A percentile compares a stretch with the other conserved stretches of the same genome.
These are phyloP conservation scores for Tachycineta bicolor DNA, from an alignment of 2,113 vertebrate genomes.

Conservation along the genomic window DNA sequence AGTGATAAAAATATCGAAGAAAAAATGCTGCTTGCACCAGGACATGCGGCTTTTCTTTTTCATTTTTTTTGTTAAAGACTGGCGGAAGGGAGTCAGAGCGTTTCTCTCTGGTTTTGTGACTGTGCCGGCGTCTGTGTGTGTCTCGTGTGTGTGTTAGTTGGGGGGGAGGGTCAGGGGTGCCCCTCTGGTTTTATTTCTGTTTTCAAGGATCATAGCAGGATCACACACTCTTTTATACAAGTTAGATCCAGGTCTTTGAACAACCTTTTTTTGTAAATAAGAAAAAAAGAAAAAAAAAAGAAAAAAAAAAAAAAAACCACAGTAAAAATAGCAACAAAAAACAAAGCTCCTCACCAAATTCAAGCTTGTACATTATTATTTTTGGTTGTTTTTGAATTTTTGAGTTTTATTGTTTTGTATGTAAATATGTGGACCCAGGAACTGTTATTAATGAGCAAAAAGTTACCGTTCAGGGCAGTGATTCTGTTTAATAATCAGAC, in stretches of 20 bases:
- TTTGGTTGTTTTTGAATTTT: constrained; percentile 77
- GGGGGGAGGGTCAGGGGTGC: constrained; percentile 42
- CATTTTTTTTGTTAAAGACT: not conserved
- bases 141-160: not conserved
- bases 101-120: constrained; percentile 53
- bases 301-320: not conserved
- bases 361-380: constrained; percentile 87
- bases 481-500: constrained; percentile 91
- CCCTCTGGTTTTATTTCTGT: constrained; percentile 56
- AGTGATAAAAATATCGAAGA: not conserved
- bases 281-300: not conserved
- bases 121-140: not conserved
- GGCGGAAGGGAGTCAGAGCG: constrained; percentile 48
- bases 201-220: constrained; percentile 73
- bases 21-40: constrained; percentile 56
- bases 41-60: constrained; percentile 4
- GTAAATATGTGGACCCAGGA: constrained; percentile 97
- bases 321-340: not conserved
- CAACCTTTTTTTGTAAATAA: constrained; percentile 76
- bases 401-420: constrained; percentile 86
- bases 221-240: constrained; percentile 79
- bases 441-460: constrained; percentile 97
- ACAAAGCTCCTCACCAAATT: constrained; percentile 94
- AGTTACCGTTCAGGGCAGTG: constrained; percentile 90
- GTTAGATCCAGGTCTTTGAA: constrained; percentile 80